These are phyloP conservation scores for Taphrorychus bicolor DNA, from an alignment of 2,888 invertebrate species.

Conservation along the genomic window DNA sequence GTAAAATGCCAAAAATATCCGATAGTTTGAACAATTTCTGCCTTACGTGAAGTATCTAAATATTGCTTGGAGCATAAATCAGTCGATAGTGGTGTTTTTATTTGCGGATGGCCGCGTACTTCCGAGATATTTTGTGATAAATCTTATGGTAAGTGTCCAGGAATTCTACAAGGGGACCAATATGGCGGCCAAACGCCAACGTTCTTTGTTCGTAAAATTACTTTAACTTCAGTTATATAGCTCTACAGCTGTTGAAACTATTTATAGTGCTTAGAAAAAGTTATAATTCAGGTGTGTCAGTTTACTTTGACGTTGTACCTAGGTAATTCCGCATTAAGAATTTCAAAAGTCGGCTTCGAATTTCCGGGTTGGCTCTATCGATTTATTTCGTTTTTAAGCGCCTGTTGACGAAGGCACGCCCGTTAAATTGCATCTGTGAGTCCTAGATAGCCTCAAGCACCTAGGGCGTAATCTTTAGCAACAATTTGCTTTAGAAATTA, in stretches of 20 bases:
- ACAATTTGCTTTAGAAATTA: background rate
- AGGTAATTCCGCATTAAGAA: background rate
- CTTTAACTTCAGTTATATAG: background rate
- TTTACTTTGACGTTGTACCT: too few species aligned
- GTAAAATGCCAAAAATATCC: slow-evolving; percentile 62
- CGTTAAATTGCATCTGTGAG: background rate
- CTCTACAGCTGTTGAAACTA: background rate
- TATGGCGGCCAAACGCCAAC: slow-evolving; percentile 56
- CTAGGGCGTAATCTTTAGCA: slow-evolving; percentile 7
- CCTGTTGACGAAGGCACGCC: background rate
- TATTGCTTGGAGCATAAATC: slow-evolving; percentile 59
- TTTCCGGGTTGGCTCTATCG: slow-evolving; percentile 16
- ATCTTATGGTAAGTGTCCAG: slow-evolving; percentile 68
- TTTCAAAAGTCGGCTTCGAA: background rate
- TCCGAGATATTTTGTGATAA: slow-evolving; percentile 70
- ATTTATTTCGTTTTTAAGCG: slow-evolving; percentile 15
- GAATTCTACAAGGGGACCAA: slow-evolving; percentile 60
- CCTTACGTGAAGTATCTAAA: slow-evolving; percentile 65
- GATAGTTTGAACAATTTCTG: slow-evolving; percentile 61
- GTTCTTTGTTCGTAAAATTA: slow-evolving; percentile 47
- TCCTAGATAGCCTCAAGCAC: background rate
- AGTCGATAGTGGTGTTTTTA: slow-evolving; percentile 60
- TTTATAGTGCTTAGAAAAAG: background rate
- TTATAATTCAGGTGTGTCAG: too few species aligned
- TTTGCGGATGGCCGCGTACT: slow-evolving; percentile 65